Evolutionary conservation across 2,113 vertebrate species (phyloP), one percentile per base, ranked within the genome.

Genomic region (Paramisgurnus dabryanus): DNA sequence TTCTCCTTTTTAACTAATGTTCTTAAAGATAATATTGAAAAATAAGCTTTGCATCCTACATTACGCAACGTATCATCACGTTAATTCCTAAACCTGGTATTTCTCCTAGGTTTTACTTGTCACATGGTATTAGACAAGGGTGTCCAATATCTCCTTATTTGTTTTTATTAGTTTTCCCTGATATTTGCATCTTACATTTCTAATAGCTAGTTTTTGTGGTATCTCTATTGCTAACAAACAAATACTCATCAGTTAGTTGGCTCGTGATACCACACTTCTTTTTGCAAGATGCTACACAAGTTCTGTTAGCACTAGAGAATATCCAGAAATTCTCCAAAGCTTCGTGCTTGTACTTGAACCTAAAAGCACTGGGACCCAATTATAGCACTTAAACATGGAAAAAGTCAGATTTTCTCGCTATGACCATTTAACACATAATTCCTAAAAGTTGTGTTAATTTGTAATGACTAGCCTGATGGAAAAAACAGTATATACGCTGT

Each of bases 61-160:
- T 65, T 17, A 40, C 6, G 0, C 66, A 67, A n/a, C 45, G 7
- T 34, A 34, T 67, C 1, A 47, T 67, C 2, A 47, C 17, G 5
- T 5, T 67, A 22, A 47, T 47, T 67, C 17, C 66, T 45, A 67
- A 67, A 47, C n/a, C 13, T 40, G 15, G 13, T 65, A 65, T 65
- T 65, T 65, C 8, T 63, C 18, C 22, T 6, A 63, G 22, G 11
- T 12, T 63, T 63, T 13, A 64, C 61, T 64, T 64, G 61, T 64
- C 27, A 39, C 11, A 4, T 64, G 61, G 22, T 39, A 64, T 40
- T 13, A 40, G 61, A 15, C 60, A 63, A 64, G 61, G 61, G 4
- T 64, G 61, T 64, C 61, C 61, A 64, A 13, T 64, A 64, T 39
- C 61, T 10, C 27, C 27, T 64, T 39, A 64, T 64, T 64, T 39